Conservation (phyloP, 2,797 vertebrate species). For the Hippopotamyrus pictus region DNA sequence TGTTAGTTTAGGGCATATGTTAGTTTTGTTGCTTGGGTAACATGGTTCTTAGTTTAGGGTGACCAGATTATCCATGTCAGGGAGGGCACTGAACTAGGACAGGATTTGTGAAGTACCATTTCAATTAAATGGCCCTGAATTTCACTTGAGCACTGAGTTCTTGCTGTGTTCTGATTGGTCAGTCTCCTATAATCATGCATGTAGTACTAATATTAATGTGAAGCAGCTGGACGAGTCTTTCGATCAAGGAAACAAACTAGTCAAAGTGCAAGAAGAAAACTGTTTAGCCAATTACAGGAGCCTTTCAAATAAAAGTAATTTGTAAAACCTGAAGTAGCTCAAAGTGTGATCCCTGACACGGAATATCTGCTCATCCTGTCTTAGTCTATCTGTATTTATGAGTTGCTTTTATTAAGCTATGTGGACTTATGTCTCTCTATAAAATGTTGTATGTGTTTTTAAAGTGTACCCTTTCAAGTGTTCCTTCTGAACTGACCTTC, state of each 20-base stretch:
- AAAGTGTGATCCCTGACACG: not conserved
- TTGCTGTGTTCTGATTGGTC: not conserved
- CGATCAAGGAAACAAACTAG: not conserved
- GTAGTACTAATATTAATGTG: not conserved
- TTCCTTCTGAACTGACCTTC: not conserved
- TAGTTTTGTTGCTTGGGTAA: not conserved
- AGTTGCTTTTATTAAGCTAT: not conserved
- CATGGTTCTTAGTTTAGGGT: not conserved
- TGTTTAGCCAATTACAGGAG: not conserved
- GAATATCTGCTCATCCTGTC: not conserved
- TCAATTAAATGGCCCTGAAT: not conserved
- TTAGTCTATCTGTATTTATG: not conserved
- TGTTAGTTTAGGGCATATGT: not conserved
- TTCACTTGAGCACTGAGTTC: not conserved
- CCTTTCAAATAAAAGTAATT: not conserved
- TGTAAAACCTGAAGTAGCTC: not conserved
- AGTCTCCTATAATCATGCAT: not conserved
- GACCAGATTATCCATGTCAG: not conserved
- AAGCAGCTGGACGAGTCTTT: not conserved
- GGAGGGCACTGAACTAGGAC: not conserved
- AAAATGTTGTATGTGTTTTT: not conserved
- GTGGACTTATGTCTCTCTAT: not conserved
- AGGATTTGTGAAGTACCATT: not conserved
- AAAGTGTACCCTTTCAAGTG: not conserved
- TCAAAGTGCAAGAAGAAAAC: not conserved